phyloP scores from a whole-genome alignment of 2,113 vertebrate species.

The Macheiramphus alcinus region DNA sequence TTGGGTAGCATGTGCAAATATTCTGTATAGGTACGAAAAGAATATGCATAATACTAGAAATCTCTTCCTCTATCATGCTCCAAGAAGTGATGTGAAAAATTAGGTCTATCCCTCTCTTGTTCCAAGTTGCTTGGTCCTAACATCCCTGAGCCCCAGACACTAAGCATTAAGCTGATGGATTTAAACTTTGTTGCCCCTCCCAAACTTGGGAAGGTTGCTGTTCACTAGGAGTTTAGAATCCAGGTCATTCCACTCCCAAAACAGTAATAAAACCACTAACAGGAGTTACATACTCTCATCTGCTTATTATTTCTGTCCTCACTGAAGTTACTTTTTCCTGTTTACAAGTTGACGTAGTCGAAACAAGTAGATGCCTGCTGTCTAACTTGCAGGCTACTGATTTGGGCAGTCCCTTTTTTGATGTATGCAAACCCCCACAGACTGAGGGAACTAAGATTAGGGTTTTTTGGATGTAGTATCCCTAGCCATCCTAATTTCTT shows the following conservation, averaged over 20 bases:
- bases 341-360: neutral
- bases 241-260: neutral
- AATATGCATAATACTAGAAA: neutral
- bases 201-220: neutral
- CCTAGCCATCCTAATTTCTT: neutral
- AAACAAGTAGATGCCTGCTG: neutral
- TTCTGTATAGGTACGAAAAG: neutral
- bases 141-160: neutral
- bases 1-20: neutral
- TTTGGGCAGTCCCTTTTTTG: neutral
- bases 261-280: neutral
- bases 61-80: neutral
- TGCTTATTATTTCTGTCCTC: neutral
- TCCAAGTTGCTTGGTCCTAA: neutral
- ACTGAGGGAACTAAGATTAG: neutral
- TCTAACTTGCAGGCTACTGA: neutral
- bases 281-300: neutral
- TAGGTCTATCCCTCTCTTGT: neutral
- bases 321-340: neutral
- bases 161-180: neutral
- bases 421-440: neutral
- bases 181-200: neutral
- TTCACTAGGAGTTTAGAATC: neutral
- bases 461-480: neutral
- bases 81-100: neutral